Conservation (phyloP, 2,113 vertebrate genomes). For the Erythrolamprus reginae region DNA sequence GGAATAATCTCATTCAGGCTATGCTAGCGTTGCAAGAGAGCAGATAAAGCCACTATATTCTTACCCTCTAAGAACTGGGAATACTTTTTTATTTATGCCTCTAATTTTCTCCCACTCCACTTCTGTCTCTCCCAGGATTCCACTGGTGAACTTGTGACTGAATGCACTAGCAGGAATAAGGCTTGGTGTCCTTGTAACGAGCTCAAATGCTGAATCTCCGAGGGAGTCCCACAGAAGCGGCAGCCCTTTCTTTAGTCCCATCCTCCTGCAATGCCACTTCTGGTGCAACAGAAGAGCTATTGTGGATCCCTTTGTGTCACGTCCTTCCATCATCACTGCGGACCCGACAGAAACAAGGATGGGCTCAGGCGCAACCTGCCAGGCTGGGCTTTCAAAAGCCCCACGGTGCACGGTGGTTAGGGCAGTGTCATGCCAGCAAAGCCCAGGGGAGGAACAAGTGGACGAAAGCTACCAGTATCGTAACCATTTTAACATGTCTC, state of each 20-base stretch:
- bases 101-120: neutral
- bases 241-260: constrained; percentile 17
- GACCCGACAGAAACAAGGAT: constrained; percentile 26
- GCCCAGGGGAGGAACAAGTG: neutral
- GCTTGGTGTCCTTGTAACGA: constrained; percentile 17
- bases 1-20: neutral
- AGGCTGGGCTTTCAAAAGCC: constrained; percentile 24
- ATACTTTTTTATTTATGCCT: neutral
- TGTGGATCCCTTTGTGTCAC: constrained; percentile 51
- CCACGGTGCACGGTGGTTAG: neutral
- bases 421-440: neutral
- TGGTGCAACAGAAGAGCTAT: constrained; percentile 41
- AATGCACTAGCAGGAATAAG: constrained; percentile 23
- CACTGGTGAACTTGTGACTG: constrained; percentile 78
- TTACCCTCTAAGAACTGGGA: neutral
- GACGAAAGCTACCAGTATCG: constrained; percentile 10
- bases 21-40: neutral
- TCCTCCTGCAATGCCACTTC: constrained; percentile 25
- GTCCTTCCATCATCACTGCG: constrained; percentile 36
- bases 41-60: neutral
- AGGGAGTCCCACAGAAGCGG: neutral
- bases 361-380: constrained; percentile 28
- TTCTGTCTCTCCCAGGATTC: constrained; percentile 67
- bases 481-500: neutral
- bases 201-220: neutral